A percentile compares a stretch with the other conserved stretches of the same genome.
phyloP scores from a whole-genome alignment of 2,888 invertebrate species.

The Drosophila paucipuncta region DNA sequence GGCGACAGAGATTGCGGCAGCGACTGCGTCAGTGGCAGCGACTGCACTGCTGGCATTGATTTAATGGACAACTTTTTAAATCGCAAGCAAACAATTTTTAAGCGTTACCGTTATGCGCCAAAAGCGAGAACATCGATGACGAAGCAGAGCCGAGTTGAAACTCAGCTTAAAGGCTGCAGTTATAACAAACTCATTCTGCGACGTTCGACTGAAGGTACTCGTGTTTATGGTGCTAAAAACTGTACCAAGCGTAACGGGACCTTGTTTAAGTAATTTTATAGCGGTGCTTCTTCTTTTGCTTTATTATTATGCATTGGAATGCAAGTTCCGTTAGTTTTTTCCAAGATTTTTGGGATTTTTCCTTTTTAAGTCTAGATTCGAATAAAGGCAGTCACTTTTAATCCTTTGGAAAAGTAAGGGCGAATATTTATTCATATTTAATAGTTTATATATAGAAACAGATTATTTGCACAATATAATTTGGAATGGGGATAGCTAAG shows the following conservation, averaged over 20 bases:
- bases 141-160: background rate
- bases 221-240: background rate
- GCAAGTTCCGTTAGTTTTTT: background rate
- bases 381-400: background rate
- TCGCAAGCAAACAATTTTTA: conserved; percentile 19
- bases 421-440: background rate
- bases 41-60: conserved; percentile 33
- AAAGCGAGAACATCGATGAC: conserved; percentile 25
- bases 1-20: background rate
- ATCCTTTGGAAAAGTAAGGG: background rate
- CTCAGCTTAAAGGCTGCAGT: background rate
- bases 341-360: background rate
- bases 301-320: background rate
- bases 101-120: conserved; percentile 58
- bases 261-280: background rate
- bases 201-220: background rate
- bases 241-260: background rate
- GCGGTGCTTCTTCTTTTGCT: background rate
- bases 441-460: background rate
- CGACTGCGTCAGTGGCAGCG: conserved; percentile 10
- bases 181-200: background rate
- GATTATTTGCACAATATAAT: background rate
- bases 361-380: background rate
- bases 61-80: conserved; percentile 43
- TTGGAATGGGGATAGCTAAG: background rate